Evolutionary conservation across 2,113 vertebrate species (phyloP).

Genomic region (cat (Felis catus)): DNA sequence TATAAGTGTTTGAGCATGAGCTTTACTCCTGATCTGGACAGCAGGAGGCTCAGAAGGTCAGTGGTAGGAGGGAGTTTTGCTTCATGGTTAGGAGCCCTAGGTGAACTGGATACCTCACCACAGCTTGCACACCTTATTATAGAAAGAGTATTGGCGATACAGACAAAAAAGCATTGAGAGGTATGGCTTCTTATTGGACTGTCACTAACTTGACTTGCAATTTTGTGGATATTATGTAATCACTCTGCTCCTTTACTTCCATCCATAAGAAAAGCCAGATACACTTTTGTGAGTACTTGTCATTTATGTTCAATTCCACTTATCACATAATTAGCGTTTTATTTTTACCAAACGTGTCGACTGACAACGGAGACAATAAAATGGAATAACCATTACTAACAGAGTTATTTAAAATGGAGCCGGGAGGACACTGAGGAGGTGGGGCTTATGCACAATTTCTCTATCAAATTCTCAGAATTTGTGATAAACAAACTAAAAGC

Average conservation of each 20-base stretch:
- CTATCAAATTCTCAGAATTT: neutral
- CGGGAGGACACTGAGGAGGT: neutral
- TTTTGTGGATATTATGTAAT: neutral
- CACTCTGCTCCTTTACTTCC: neutral
- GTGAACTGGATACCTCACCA: neutral
- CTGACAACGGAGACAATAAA: neutral
- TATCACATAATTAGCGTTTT: neutral
- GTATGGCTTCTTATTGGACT: neutral
- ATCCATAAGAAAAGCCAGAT: neutral
- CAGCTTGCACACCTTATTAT: neutral
- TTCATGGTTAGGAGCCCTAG: neutral
- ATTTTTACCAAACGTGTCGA: neutral
- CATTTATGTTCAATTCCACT: neutral
- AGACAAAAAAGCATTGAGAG: neutral
- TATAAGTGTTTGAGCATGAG: neutral
- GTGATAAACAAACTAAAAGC: neutral
- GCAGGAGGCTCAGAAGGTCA: neutral
- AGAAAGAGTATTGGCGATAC: neutral
- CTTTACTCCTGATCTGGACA: neutral
- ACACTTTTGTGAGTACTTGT: neutral
- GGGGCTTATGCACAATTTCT: neutral
- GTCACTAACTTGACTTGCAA: neutral
- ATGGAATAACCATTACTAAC: neutral
- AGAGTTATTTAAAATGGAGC: neutral
- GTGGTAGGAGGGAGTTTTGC: neutral